Conservation (phyloP, 2,113 vertebrate species). For the Chauna torquata region DNA sequence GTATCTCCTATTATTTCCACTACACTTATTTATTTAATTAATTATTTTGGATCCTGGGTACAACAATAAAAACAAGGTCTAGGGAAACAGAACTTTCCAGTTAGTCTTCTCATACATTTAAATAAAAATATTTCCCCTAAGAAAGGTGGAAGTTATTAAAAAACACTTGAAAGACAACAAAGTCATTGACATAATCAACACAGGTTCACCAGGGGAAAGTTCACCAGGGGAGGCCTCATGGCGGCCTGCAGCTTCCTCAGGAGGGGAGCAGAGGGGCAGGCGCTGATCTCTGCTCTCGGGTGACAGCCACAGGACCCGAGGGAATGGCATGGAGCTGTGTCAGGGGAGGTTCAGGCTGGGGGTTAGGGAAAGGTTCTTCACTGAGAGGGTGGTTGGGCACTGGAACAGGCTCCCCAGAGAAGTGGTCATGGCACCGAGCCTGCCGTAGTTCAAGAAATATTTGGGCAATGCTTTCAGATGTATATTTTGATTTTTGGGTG, state of each 20-base stretch:
- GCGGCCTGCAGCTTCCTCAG: not conserved
- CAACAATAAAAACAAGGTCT: not conserved
- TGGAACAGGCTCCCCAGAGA: not conserved
- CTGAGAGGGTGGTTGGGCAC: not conserved
- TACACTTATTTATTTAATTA: not conserved
- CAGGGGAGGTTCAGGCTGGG: not conserved
- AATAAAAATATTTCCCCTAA: not conserved
- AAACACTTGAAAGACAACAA: too few relatives aligned
- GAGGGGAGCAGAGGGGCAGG: too few relatives aligned
- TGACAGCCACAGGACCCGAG: too few relatives aligned
- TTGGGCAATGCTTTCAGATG: too few relatives aligned
- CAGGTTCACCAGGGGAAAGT: too few relatives aligned
- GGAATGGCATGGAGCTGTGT: too few relatives aligned
- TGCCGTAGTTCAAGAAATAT: too few relatives aligned
- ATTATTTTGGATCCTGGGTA: not conserved
- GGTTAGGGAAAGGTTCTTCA: not conserved
- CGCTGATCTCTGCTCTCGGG: too few relatives aligned
- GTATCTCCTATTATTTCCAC: not conserved
- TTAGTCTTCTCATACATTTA: not conserved
- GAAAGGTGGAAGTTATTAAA: too few relatives aligned
- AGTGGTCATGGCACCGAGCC: not conserved
- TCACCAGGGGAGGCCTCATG: too few relatives aligned
- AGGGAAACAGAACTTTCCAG: not conserved
- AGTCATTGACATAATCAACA: too few relatives aligned
- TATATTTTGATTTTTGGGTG: too few relatives aligned